These are phyloP conservation scores for Enteromius paludinosus DNA, from an alignment of 2,797 vertebrate genomes.

Conservation along the genomic window DNA sequence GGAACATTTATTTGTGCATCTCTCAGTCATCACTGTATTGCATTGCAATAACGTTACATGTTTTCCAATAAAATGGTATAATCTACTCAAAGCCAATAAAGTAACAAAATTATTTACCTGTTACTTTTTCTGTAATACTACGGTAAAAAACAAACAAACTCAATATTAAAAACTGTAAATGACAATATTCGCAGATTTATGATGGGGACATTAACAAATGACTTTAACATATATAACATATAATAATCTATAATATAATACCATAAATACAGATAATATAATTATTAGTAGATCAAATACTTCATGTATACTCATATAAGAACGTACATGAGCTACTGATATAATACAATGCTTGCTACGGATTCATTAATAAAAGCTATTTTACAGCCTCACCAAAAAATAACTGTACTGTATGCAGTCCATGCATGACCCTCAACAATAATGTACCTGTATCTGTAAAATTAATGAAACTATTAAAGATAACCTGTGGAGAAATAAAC, in stretches of 20 bases:
- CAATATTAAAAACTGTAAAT: background rate
- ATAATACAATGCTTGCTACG: background rate
- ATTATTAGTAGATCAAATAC: background rate
- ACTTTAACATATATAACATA: background rate
- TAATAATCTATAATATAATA: no score
- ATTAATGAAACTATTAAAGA: background rate
- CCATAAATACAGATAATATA: background rate
- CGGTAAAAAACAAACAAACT: no score
- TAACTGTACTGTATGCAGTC: background rate
- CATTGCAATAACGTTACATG: background rate
- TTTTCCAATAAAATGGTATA: background rate
- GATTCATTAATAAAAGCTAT: background rate
- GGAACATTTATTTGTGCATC: background rate
- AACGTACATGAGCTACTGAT: background rate
- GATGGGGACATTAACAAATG: background rate
- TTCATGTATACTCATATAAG: background rate
- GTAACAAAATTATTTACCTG: background rate
- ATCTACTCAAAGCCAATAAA: background rate
- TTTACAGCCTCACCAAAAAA: background rate
- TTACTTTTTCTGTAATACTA: background rate
- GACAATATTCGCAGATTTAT: background rate
- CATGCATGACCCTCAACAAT: constrained; percentile 19
- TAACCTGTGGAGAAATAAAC: background rate
- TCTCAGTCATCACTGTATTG: background rate
- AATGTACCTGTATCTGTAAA: background rate